Evolutionary conservation across 1,140 invertebrate genomes (phyloP).

Genomic region (Oryctes rhinoceros): DNA sequence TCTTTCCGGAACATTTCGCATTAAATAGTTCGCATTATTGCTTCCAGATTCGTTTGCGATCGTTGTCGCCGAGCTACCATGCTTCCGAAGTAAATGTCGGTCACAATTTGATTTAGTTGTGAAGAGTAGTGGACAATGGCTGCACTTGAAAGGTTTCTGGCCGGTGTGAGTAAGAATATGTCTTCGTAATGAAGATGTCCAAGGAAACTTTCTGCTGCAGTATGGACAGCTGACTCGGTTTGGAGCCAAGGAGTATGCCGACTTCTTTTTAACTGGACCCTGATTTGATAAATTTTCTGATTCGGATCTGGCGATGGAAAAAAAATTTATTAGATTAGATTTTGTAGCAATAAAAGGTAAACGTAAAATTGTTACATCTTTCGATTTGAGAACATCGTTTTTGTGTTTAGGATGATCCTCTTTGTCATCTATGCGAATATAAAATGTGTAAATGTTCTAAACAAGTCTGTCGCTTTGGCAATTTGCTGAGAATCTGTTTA

Average conservation of each 20-base stretch:
- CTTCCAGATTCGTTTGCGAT: slow-evolving; percentile 56
- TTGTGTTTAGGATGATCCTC: background rate
- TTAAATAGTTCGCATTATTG: slow-evolving; percentile 63
- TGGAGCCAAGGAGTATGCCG: slow-evolving; percentile 94
- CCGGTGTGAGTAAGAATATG: slow-evolving; percentile 95
- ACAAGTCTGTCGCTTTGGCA: too few species aligned
- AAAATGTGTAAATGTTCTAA: too few species aligned
- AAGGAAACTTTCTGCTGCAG: slow-evolving; percentile 92
- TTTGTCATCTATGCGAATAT: too few species aligned
- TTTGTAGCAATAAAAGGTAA: slow-evolving; percentile 1
- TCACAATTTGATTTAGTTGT: slow-evolving; percentile 98
- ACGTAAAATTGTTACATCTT: too few species aligned
- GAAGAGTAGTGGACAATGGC: slow-evolving; percentile 89
- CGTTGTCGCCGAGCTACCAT: slow-evolving; percentile 67
- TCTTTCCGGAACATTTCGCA: slow-evolving; percentile 78
- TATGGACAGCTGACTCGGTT: slow-evolving; percentile 92
- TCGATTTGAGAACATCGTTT: background rate
- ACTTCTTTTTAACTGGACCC: slow-evolving; percentile 78
- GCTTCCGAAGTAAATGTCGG: slow-evolving; percentile 89
- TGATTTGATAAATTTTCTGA: slow-evolving; percentile 62
- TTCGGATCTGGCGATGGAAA: slow-evolving; percentile 64
- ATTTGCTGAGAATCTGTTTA: too few species aligned
- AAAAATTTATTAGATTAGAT: slow-evolving; percentile 41
- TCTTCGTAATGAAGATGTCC: slow-evolving; percentile 91
- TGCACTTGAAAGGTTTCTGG: slow-evolving; percentile 95